These are phyloP conservation scores for Eubasilissa splendida DNA, from an alignment of 2,888 invertebrate species.

Conservation along the genomic window DNA sequence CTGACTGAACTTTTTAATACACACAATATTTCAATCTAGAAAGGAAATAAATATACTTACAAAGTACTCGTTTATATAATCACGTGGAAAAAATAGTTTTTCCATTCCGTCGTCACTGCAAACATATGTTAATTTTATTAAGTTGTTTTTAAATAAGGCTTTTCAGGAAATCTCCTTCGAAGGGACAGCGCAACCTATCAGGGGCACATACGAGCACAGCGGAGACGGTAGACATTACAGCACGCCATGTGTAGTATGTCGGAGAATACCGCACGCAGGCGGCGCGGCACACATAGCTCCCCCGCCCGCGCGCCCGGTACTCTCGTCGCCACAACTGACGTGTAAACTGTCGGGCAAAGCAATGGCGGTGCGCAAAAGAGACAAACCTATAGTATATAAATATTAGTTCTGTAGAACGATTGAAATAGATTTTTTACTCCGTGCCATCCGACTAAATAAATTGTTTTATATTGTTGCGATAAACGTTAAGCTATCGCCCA, in stretches of 20 bases:
- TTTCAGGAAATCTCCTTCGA: neutral
- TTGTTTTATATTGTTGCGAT: neutral
- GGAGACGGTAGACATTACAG: conserved; percentile 29
- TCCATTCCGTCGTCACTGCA: too few relatives aligned
- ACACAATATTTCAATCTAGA: too few relatives aligned
- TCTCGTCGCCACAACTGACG: neutral
- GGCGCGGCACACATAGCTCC: conserved; percentile 41
- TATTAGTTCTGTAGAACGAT: neutral
- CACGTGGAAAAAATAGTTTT: too few relatives aligned
- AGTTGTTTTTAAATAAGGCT: neutral
- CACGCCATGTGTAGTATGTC: conserved; percentile 5
- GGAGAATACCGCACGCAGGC: conserved; percentile 48
- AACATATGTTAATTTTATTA: too few relatives aligned
- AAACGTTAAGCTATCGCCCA: conserved; percentile 35
- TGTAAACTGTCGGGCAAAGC: neutral
- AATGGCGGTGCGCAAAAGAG: neutral
- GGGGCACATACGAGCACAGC: conserved; percentile 26
- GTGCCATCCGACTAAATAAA: neutral
- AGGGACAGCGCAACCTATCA: conserved; percentile 24
- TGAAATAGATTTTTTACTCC: neutral
- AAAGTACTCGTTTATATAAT: too few relatives aligned
- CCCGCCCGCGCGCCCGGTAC: neutral
- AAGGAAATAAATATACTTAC: too few relatives aligned
- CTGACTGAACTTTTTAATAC: too few relatives aligned
- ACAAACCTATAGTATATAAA: too few relatives aligned